phyloP scores from a whole-genome alignment of 30 jellyfish, hydroid and myxozoan species.

The Chrysaora quinquecirrha region DNA sequence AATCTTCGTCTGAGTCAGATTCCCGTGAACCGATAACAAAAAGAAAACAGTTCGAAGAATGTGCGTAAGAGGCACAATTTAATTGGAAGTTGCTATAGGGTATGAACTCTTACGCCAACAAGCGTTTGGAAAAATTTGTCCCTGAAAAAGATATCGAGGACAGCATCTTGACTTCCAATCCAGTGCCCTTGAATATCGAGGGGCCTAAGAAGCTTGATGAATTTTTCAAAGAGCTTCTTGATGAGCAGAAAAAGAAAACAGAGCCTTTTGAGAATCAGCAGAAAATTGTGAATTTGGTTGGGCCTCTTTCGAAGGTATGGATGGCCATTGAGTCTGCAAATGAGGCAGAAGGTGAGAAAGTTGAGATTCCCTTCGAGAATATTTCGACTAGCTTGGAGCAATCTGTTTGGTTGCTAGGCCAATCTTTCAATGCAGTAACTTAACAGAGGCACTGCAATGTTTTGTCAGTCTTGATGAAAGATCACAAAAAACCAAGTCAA shows the following conservation, averaged over 20 bases:
- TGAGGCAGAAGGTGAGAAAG: neutral
- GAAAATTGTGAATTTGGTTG: neutral
- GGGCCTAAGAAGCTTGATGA: constrained; percentile 39
- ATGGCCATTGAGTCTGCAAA: neutral
- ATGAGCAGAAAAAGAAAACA: constrained; percentile 19
- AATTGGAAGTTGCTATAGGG: constrained; percentile 21
- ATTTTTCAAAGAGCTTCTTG: constrained; percentile 38
- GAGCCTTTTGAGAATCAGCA: constrained; percentile 16
- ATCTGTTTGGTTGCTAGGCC: neutral
- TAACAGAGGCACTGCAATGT: neutral
- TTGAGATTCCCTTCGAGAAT: neutral
- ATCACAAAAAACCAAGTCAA: constrained; percentile 1
- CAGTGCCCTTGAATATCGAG: constrained; percentile 31
- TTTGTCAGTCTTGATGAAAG: neutral
- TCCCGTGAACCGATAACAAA: neutral
- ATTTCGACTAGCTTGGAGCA: neutral
- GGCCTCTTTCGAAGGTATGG: neutral
- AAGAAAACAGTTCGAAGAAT: constrained; percentile 8
- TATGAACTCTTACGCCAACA: constrained; percentile 13
- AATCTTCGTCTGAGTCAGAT: constrained; percentile 17
- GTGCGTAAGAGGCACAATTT: neutral
- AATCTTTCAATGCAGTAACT: neutral
- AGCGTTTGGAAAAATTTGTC: constrained; percentile 6
- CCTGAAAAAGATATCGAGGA: constrained; percentile 45
- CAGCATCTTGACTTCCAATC: constrained; percentile 24